Evolutionary conservation across 2,797 vertebrate species (phyloP), one percentile per base, ranked within the genome.

Genomic region (Myotis planiceps): DNA sequence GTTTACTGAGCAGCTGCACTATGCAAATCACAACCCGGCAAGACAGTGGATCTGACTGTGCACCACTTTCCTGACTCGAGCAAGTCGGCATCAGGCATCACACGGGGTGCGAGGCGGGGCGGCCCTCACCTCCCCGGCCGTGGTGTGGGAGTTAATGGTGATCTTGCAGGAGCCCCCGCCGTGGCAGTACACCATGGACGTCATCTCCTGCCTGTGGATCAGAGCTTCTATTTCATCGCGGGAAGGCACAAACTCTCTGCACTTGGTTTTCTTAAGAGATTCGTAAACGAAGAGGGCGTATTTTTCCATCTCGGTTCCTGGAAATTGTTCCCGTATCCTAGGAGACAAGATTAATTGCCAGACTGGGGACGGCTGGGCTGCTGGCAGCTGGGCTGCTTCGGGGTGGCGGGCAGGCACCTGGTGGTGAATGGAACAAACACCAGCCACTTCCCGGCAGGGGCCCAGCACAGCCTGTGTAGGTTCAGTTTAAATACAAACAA

Each of bases 161-260:
- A 99, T 99, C 98, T 99, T 99, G 98, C 99, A 99, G 96, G 99
- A 99, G 10, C 99, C 99, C 5, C 99, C 99, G 0, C 99, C 99
- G 0, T 99, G 99, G 97, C 99, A 99, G 92, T 99, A 99, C 14
- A 99, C 99, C 0, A 99, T 99, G 95, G 99, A 99, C 45, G 99
- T 99, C 99, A 99, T 99, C 88, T 99, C 99, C 98, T 99, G 99
- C 63, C 99, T 98, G 63, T 98, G 96, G 74, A 99, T 99, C 88
- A 99, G 99, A 32, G 99, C 98, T 69, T 99, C 98, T 90, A 99
- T 99, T 98, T 99, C 99, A 97, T 99, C 99, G 71, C 99, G 99
- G 0, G 99, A 99, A 0, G 99, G 99, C 92, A 99, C 99, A 93
- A 99, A 99, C 98, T 99, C 99, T 80, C 99, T 97, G 97, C 98